A percentile compares a stretch with the other conserved stretches of the same genome.
phyloP scores from a whole-genome alignment of 2,888 invertebrate genomes.

The Scaptomyza tumidula region DNA sequence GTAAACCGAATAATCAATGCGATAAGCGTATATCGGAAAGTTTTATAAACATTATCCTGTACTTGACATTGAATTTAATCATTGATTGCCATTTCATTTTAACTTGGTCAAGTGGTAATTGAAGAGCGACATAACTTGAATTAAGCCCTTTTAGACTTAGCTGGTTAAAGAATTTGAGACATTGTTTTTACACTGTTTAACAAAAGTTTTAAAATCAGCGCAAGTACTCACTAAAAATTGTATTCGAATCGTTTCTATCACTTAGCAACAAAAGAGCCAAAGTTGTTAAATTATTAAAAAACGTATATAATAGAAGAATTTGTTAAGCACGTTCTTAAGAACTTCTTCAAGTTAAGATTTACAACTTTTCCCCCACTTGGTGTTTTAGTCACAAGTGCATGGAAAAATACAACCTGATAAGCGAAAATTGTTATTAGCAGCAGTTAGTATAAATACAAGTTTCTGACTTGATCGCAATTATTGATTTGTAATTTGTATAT shows the following conservation, averaged over 20 bases:
- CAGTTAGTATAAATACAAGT: neutral
- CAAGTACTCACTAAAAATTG: neutral
- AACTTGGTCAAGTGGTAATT: constrained; percentile 12
- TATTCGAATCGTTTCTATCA: neutral
- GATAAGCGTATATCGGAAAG: constrained; percentile 22
- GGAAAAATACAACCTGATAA: constrained; percentile 28
- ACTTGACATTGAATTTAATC: constrained; percentile 17
- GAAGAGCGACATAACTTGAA: constrained; percentile 13
- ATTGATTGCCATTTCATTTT: neutral
- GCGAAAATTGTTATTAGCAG: constrained; percentile 10
- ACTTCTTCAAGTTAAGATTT: constrained; percentile 3
- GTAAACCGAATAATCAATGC: neutral
- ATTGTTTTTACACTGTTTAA: neutral
- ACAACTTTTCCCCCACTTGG: constrained; percentile 1
- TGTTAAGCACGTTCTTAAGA: constrained; percentile 5
- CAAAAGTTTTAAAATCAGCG: neutral
- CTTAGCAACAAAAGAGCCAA: neutral
- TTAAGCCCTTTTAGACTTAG: constrained; percentile 20
- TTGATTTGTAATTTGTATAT: constrained; percentile 1
- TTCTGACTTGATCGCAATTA: constrained; percentile 10
- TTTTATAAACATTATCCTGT: neutral
- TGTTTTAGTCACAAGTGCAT: constrained; percentile 17
- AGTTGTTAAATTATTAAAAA: neutral
- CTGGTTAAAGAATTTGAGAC: neutral
- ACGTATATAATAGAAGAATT: neutral